Conservation (phyloP, 2,113 vertebrate species). For the Pelusios castaneus region DNA sequence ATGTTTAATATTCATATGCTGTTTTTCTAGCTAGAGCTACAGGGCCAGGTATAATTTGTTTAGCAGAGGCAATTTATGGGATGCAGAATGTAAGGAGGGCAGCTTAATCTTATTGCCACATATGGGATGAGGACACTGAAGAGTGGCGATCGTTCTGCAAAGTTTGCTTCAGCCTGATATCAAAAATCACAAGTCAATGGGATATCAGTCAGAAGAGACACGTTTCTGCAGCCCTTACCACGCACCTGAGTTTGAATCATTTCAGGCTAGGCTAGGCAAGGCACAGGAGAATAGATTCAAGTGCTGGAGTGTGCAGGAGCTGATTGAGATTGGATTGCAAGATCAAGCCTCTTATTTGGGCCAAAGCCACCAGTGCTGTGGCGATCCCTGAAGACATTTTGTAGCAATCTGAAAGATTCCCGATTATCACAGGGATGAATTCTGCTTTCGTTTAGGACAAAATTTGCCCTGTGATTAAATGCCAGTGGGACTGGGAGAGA, state of each 20-base stretch:
- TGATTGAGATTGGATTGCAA: neutral
- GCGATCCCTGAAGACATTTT: neutral
- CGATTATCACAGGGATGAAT: neutral
- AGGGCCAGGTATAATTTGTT: neutral
- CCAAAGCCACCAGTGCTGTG: neutral
- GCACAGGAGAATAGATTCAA: neutral
- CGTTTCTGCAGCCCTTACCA: neutral
- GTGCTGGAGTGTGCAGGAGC: neutral
- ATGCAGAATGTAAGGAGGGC: neutral
- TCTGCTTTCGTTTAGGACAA: neutral
- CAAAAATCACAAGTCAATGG: neutral
- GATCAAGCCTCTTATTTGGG: neutral
- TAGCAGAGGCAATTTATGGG: neutral
- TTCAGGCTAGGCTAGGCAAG: neutral
- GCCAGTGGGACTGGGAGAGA: neutral
- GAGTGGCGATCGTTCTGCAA: neutral
- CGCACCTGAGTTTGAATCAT: neutral
- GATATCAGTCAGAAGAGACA: neutral
- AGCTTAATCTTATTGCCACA: neutral
- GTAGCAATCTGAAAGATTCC: neutral
- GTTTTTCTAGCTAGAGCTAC: neutral
- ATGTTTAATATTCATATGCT: neutral
- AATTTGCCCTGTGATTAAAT: neutral
- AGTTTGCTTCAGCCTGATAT: neutral
- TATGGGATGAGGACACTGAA: neutral